Base-by-base conservation (phyloP, 2,888 invertebrate species). In the Meteorus cinctellus region DNA sequence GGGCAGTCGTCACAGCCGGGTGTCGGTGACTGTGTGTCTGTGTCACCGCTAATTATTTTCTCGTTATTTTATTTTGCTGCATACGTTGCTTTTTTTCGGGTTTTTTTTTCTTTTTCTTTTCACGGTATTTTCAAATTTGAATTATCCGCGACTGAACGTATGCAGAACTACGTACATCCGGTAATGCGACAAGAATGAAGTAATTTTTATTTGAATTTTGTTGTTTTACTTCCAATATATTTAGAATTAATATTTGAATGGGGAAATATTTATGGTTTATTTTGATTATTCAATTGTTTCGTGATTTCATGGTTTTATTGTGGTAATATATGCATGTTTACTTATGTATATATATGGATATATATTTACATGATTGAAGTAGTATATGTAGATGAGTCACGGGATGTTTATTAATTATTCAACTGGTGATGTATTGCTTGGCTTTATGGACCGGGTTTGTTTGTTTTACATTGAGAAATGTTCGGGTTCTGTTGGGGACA, bases 1-100 rank as follows among this genome's bases (percentile, higher is more conserved):
- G 76, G 79, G 77, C 81, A 77, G 79, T 77, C 68, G 72, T 75
- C 71, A 74, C 51, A 8, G 55, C 3, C 55, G 55, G 55, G 55
- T 19, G 41, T 41, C 19, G 19, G 19, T 24, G 55, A 19, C 55
- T 55, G 55, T 48, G 48, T 48, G 48, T 55, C 14, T 66, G 51
- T 41, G 24, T 31, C 24, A 41, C 27, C 24, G n/a, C 67, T 36
- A 8, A 8, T 5, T 36, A 48, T 62, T 55, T 71, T 27, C 55
- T 31, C 31, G 29, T 34, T 68, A 36, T 72, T 65, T 51, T 48
- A 45, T 31, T 29, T 63, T 27, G 45, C 31, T 73, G n/a, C n/a
- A n/a, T n/a, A n/a, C n/a, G n/a, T n/a, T n/a, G n/a, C 45, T n/a
- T 69, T 55, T 3, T 19, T 4, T 19, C 8, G 34, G 2, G 4